Evolutionary conservation across 2,797 vertebrate species (phyloP), one percentile per base, ranked within the genome.

Genomic region (Melanotaenia parkinsoni): DNA sequence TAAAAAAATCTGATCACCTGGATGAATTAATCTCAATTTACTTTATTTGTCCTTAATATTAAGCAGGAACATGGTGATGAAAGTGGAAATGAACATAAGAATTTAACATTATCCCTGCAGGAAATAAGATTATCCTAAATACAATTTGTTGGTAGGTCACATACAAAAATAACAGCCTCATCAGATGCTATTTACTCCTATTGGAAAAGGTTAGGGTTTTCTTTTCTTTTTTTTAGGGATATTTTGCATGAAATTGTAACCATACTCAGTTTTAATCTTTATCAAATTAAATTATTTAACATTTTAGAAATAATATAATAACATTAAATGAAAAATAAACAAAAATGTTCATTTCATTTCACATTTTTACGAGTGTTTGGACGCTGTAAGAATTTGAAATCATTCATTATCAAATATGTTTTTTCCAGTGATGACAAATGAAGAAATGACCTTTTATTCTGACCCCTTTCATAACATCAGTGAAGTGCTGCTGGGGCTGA

Each of bases 101-200:
- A 54, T 12, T 26, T 12, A 53, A 12, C 11, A 53, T 26, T 13
- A 4, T 13, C 2, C 4, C 51, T 12, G 24, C 10, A 26, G 24
- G 10, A 53, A 53, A 53, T 53, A 47, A 47, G 20, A n/a, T 8
- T 1, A 45, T 50, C 20, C 1, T 50, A 50, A 22, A 7, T 20
- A 20, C 43, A 18, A n/a, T 22, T 12, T 24, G 38, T 4, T 16
- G 26, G 10, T 24, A 58, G 33, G n/a, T 3, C 11, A 40, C 5
- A 40, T 18, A 53, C 4, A 54, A 10, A 24, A 40, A 13, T 35
- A 9, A 35, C 9, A 9, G 45, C 28, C 6, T 61, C 79, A 87
- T 67, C 13, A 84, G 81, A 77, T 70, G 71, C 68, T 80, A 35
- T 72, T 72, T 58, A 9, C 32, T 61, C 53, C 35, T 30, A 3